These are phyloP conservation scores for Talpa occidentalis DNA, from an alignment of 2,113 vertebrate species.

Conservation along the genomic window DNA sequence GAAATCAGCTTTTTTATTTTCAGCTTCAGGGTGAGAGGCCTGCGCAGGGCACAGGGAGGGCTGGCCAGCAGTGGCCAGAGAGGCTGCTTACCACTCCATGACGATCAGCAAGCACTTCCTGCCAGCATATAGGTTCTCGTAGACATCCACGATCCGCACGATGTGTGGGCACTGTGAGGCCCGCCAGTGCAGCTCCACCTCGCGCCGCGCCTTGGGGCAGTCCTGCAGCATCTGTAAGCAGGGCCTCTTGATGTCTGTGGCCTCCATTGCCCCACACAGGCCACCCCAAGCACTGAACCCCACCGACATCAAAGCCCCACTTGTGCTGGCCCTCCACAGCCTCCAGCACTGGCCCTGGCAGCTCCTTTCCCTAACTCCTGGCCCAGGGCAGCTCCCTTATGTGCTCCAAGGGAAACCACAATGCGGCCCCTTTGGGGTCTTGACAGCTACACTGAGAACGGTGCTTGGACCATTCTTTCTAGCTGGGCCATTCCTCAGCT, in stretches of 20 bases:
- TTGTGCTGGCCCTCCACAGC: fast-evolving
- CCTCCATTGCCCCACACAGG: too few species aligned
- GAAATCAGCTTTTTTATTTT: not conserved
- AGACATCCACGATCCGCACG: constrained; percentile 96
- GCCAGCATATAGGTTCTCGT: constrained; percentile 96
- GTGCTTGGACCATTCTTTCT: not conserved
- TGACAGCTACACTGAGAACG: not conserved
- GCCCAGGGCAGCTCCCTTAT: not conserved
- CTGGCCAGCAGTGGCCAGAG: too few species aligned
- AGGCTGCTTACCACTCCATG: constrained; percentile 96
- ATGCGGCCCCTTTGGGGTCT: not conserved
- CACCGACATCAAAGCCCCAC: not conserved
- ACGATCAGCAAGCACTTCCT: constrained; percentile 97
- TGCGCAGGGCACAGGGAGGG: fast-evolving
- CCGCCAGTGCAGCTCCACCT: constrained; percentile 97
- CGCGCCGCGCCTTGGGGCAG: constrained; percentile 95
- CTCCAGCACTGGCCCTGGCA: not conserved
- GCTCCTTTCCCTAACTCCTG: not conserved
- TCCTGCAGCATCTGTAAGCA: constrained; percentile 95
- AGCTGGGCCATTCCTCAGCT: not conserved
- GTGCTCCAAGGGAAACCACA: not conserved
- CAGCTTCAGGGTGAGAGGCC: not conserved
- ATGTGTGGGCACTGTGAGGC: constrained; percentile 96
- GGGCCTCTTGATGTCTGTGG: not conserved
- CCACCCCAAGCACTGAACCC: too few species aligned